These are phyloP conservation scores for Yponomeuta malinellus DNA, from an alignment of 2,888 invertebrate genomes.

Conservation along the genomic window DNA sequence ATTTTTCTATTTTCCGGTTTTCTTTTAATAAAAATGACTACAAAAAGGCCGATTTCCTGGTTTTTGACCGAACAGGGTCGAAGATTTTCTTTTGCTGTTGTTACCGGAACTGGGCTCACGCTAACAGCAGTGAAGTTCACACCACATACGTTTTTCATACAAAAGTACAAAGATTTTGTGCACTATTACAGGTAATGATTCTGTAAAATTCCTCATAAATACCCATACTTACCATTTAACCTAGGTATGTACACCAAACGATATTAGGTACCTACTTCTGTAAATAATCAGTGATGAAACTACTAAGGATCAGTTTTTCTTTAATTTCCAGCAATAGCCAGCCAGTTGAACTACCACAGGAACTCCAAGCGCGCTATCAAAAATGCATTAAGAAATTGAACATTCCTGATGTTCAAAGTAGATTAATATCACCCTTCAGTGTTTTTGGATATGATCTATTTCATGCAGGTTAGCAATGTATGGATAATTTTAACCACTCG, in stretches of 20 bases:
- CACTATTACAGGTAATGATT: constrained; percentile 78
- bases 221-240: no score
- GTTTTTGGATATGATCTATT: constrained; percentile 84
- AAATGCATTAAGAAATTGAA: constrained; percentile 77
- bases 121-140: constrained; percentile 71
- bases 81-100: constrained; percentile 61
- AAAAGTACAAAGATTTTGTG: constrained; percentile 77
- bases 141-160: constrained; percentile 78
- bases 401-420: constrained; percentile 63
- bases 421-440: constrained; percentile 78
- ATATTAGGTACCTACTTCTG: no score
- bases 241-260: no score
- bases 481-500: neutral
- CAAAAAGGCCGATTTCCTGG: constrained; percentile 59
- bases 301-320: neutral
- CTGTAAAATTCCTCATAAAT: neutral
- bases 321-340: constrained; percentile 73
- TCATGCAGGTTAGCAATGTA: constrained; percentile 75
- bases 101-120: constrained; percentile 60
- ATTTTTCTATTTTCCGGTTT: neutral
- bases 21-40: constrained; percentile 33
- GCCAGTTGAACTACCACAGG: constrained; percentile 70
- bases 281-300: no score
- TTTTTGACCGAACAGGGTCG: constrained; percentile 74
- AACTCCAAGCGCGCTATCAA: constrained; percentile 66